Evolutionary conservation across 2,888 invertebrate species (phyloP), one percentile per base, ranked within the genome.

Genomic region (Cataglyphis altisquamis): DNA sequence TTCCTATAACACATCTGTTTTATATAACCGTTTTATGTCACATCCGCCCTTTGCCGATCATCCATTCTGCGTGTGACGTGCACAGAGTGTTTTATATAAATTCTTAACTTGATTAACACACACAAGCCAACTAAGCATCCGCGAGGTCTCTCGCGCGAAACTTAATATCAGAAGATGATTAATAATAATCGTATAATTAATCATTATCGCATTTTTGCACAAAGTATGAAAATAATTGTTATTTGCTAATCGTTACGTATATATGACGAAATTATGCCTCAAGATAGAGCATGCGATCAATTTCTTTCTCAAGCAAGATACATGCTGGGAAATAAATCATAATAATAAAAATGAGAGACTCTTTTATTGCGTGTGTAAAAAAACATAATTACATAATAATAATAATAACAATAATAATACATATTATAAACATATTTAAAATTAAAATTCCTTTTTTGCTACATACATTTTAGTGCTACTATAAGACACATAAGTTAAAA

Each of bases 91-190:
- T 94, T 93, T 92, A 94, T 93, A 94, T 92, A 93, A 93, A 94
- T 92, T 92, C 86, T 90, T 94, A 94, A 94, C 92, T 94, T 92
- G 93, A 94, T 94, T 94, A n/a, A 94, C 91, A 91, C 91, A 91
- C 90, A 88, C 21, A 68, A 52, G 52, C 41, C 41, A 41, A 3
- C 2, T 12, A 8, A 77, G 45, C 70, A 78, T 45, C 57, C 60
- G 21, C 21, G 21, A n/a, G 39, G 68, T 45, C 57, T 60, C 78
- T 67, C 15, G 39, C 32, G 32, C 12, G n/a, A n/a, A 41, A 25
- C 55, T 67, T 41, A 29, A 45, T 67, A 67, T 55, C 5, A n/a
- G 32, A 55, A 32, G 18, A 57, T 25, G 12, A 15, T 41, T 75
- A 52, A 39, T 52, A 36, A 6, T 15, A 29, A n/a, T 5, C 25